phyloP scores from a whole-genome alignment of 2,113 vertebrate species.

The Columba livia region DNA sequence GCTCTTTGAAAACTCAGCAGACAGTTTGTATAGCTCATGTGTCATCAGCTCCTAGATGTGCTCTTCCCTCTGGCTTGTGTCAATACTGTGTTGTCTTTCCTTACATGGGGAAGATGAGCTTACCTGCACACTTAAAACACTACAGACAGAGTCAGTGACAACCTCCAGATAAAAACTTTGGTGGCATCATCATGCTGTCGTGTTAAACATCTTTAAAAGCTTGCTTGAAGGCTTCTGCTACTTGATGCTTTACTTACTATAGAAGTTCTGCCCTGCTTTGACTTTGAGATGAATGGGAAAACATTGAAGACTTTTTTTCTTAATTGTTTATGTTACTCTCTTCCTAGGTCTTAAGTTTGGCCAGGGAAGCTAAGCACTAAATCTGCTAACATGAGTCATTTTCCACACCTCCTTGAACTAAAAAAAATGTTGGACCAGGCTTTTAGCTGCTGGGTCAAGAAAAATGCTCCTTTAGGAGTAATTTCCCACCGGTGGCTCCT shows the following conservation, averaged over 20 bases:
- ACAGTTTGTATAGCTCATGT: background rate
- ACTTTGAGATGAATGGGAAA: background rate
- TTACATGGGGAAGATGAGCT: background rate
- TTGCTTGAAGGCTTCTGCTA: background rate
- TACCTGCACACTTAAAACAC: background rate
- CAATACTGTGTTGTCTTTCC: background rate
- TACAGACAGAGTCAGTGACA: background rate
- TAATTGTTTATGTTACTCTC: background rate
- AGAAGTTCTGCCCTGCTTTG: background rate
- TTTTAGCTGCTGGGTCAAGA: background rate
- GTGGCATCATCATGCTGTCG: background rate
- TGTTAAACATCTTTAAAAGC: background rate
- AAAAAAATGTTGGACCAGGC: background rate
- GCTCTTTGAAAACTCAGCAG: background rate
- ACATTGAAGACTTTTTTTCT: background rate
- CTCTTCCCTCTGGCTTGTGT: rapidly evolving
- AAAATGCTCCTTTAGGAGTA: background rate
- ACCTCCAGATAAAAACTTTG: background rate
- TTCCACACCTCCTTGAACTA: background rate
- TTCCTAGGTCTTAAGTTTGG: background rate
- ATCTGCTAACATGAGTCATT: background rate
- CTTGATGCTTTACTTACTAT: background rate
- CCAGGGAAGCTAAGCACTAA: rapidly evolving
- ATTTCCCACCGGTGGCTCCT: background rate
- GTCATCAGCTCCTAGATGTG: background rate